Base-by-base conservation (phyloP, 2,888 invertebrate genomes). In the Phymatocera aterrima region DNA sequence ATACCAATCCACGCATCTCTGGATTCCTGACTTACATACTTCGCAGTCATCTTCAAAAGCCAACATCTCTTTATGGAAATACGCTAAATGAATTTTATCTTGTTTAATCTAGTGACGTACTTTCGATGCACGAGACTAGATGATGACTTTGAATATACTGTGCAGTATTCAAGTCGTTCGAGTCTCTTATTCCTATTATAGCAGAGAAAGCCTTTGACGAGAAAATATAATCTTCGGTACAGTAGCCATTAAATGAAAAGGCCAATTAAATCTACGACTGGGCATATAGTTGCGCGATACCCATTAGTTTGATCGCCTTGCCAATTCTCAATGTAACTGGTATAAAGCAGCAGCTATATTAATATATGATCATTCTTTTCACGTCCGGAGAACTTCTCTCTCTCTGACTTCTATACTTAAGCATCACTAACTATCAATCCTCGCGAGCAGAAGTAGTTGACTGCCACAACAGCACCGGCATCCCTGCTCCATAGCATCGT, bases 211-310 rank as follows among this genome's bases (percentile, higher is more conserved):
- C 31, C 51, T 51, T 51, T 21, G 34, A 31, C 15, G 34, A 0
- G 65, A n/a, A n/a, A 61, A 34, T 18, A 68, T 37, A 64, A 34
- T 64, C 18, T 24, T 37, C 21, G 43, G 15, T 61, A 28, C 24
- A 28, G 31, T 28, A 57, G 37, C n/a, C 37, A 72, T 72, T 72
- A 72, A 51, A 72, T 72, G 51, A 51, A 72, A 72, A 72, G 10
- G 51, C 72, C 72, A 72, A 72, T 72, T 72, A 72, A 72, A 51
- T n/a, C n/a, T n/a, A n/a, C 54, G 72, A 51, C 51, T 51, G 72
- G 43, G 68, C n/a, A n/a, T 68, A 43, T 64, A 28, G 40, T n/a
- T 28, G 48, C 18, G 72, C n/a, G n/a, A n/a, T n/a, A 31, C 51
- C 72, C 68, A 72, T 72, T 72, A 72, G 51, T 51, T 72, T 54